These are phyloP conservation scores for Echiichthys vipera DNA, from an alignment of 2,797 vertebrate genomes.

Conservation along the genomic window DNA sequence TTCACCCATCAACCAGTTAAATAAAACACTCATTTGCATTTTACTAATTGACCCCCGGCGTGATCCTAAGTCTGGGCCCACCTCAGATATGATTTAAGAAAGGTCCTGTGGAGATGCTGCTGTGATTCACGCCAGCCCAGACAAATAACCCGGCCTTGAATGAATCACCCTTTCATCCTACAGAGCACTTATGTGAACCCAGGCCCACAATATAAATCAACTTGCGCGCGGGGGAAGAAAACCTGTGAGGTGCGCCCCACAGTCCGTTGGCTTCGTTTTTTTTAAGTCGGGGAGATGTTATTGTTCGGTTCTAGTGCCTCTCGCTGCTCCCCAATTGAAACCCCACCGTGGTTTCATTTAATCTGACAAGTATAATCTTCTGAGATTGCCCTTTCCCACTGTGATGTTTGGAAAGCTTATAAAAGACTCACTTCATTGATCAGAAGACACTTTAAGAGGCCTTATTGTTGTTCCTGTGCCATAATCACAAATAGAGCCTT, in stretches of 20 bases:
- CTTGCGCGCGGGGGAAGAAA: not conserved
- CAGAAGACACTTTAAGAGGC: slow-evolving; percentile 59
- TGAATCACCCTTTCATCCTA: slow-evolving; percentile 38
- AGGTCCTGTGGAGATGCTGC: slow-evolving; percentile 9
- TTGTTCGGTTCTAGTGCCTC: slow-evolving; percentile 31
- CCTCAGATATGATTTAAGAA: slow-evolving; percentile 32
- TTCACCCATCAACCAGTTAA: not conserved
- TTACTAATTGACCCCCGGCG: not conserved
- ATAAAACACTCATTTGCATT: slow-evolving; percentile 44
- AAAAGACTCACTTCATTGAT: slow-evolving; percentile 73
- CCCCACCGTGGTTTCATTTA: slow-evolving; percentile 60
- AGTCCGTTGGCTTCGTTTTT: slow-evolving; percentile 3
- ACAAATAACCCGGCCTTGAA: slow-evolving; percentile 43
- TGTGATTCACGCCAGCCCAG: slow-evolving; percentile 30
- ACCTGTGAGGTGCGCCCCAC: not conserved
- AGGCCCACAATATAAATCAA: slow-evolving; percentile 23
- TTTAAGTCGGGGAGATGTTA: not conserved
- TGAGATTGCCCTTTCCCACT: slow-evolving; percentile 61
- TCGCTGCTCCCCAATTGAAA: slow-evolving; percentile 50
- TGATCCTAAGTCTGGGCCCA: not conserved
- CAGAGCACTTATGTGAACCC: slow-evolving; percentile 13
- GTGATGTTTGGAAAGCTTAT: slow-evolving; percentile 66
- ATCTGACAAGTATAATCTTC: slow-evolving; percentile 71
- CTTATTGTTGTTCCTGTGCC: slow-evolving; percentile 45
- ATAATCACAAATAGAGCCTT: slow-evolving; percentile 62